phyloP scores from a whole-genome alignment of 2,113 vertebrate genomes.

The Sinocyclocheilus anophthalmus region DNA sequence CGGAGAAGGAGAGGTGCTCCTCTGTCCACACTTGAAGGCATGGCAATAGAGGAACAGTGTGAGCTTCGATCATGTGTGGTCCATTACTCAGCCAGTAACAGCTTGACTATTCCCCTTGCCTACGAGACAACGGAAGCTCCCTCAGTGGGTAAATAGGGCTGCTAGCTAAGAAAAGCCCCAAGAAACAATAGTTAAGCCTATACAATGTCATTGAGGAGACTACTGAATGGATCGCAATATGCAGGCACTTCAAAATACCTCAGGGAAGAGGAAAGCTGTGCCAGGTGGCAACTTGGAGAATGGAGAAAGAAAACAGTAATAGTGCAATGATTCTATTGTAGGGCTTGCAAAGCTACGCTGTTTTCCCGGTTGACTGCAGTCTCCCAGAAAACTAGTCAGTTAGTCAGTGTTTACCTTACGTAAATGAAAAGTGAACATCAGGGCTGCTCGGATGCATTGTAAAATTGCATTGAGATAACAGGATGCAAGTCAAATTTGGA shows the following conservation, averaged over 20 bases:
- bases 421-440: not conserved
- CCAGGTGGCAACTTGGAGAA: slow-evolving; percentile 36
- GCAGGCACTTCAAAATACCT: slow-evolving; percentile 57
- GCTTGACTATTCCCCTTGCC: slow-evolving; percentile 62
- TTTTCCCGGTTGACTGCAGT: not conserved
- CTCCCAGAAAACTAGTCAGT: not conserved
- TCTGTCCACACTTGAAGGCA: slow-evolving; percentile 59
- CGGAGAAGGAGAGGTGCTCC: slow-evolving; percentile 44
- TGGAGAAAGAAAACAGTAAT: slow-evolving; percentile 25
- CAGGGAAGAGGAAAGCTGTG: slow-evolving; percentile 65
- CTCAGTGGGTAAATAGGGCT: slow-evolving; percentile 62
- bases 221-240: slow-evolving; percentile 61
- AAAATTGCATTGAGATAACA: too few species aligned
- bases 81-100: slow-evolving; percentile 69
- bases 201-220: slow-evolving; percentile 45
- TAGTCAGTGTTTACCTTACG: not conserved
- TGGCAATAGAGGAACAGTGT: slow-evolving; percentile 59
- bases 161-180: slow-evolving; percentile 61
- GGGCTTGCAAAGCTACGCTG: not conserved
- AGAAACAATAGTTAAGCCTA: slow-evolving; percentile 64
- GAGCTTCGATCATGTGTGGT: slow-evolving; percentile 75
- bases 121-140: slow-evolving; percentile 66
- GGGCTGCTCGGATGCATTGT: not conserved
- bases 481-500: too few species aligned
- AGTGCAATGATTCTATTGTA: not conserved